phyloP scores from a whole-genome alignment of 2,797 vertebrate genomes.

The Darevskia mixta region DNA sequence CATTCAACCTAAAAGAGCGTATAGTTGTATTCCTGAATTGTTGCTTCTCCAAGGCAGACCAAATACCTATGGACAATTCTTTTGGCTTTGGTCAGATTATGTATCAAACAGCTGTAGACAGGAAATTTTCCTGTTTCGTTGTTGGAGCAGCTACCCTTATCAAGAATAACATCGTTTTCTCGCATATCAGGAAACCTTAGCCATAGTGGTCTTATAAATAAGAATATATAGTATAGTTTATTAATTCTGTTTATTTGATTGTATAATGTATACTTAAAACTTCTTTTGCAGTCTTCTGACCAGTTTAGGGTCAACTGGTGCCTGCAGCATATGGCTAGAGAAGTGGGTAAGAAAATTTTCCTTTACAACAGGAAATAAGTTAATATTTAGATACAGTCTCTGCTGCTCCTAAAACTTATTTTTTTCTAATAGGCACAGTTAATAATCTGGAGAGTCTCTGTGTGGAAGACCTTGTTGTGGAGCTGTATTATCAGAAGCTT shows the following conservation, averaged over 20 bases:
- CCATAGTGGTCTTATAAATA: neutral
- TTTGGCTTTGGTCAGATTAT: too few species aligned
- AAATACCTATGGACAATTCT: neutral
- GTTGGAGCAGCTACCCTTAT: neutral
- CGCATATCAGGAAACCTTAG: neutral
- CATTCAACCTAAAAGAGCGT: neutral
- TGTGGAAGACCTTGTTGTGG: slow-evolving; percentile 78
- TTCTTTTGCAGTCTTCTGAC: slow-evolving; percentile 72
- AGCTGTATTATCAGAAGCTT: slow-evolving; percentile 76
- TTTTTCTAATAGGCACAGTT: slow-evolving; percentile 64
- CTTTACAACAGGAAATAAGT: neutral
- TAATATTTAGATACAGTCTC: neutral
- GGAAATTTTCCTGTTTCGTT: neutral
- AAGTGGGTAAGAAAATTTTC: slow-evolving; percentile 66
- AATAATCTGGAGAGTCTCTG: slow-evolving; percentile 69
- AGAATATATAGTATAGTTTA: neutral
- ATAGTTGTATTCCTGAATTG: neutral
- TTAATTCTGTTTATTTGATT: slow-evolving; percentile 14
- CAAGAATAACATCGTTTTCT: neutral
- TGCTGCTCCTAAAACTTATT: neutral
- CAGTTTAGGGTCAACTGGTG: slow-evolving; percentile 80
- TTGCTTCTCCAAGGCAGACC: neutral
- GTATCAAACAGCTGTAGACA: too few species aligned
- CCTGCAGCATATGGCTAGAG: slow-evolving; percentile 73
- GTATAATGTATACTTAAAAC: neutral